Conservation (phyloP, 2,797 vertebrate genomes). For the Chromobotia macracanthus region DNA sequence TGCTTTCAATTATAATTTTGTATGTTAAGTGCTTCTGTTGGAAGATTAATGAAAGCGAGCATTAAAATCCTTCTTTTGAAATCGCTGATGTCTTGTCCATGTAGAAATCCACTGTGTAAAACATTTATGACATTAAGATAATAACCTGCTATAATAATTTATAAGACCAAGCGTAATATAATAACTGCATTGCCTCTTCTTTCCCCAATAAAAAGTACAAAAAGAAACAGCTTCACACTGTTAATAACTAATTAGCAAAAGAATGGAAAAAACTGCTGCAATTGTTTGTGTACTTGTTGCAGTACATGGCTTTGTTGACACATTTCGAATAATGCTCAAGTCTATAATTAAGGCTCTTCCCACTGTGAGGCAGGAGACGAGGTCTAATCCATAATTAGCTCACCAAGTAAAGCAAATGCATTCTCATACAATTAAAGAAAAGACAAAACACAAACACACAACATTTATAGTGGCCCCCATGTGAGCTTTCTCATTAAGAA, state of each 20-base stretch:
- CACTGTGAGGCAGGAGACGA: constrained; percentile 53
- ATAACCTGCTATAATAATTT: background rate
- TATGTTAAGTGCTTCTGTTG: background rate
- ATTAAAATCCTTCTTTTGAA: background rate
- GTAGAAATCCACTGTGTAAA: background rate
- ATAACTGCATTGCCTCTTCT: background rate
- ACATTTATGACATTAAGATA: constrained; percentile 2
- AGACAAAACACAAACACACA: constrained; percentile 36
- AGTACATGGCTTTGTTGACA: constrained; percentile 58
- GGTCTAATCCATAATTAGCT: constrained; percentile 61
- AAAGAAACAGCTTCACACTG: background rate
- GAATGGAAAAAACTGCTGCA: constrained; percentile 9
- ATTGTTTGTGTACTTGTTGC: constrained; percentile 58
- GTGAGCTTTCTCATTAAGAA: constrained; percentile 63
- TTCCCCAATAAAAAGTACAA: background rate
- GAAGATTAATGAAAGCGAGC: background rate
- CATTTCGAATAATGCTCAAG: constrained; percentile 53
- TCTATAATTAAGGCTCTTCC: constrained; percentile 58
- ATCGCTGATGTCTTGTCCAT: background rate
- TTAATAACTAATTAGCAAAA: constrained; percentile 32
- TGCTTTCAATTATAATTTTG: background rate
- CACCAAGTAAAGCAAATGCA: constrained; percentile 57
- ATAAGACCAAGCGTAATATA: background rate
- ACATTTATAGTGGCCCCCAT: constrained; percentile 46
- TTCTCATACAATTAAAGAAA: constrained; percentile 58